A percentile compares a stretch with the other conserved stretches of the same genome.
Conservation (phyloP, 2,888 invertebrate species). For the Drosophila yooni region DNA sequence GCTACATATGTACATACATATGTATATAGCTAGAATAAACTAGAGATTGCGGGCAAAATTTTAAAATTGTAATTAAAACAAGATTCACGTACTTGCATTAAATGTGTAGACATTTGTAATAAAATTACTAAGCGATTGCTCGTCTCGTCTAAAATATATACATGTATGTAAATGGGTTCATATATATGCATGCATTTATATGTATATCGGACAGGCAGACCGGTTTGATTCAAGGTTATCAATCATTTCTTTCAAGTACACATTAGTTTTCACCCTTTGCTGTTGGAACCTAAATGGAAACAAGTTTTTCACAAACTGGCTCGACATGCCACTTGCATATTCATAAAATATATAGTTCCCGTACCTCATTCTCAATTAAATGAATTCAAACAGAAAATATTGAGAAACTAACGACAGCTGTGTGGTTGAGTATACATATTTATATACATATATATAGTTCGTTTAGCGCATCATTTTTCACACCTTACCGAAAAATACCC, state of each 20-base stretch:
- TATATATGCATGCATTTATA: neutral
- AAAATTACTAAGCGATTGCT: constrained; percentile 15
- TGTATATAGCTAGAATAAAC: neutral
- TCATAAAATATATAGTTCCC: constrained; percentile 39
- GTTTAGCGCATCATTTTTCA: constrained; percentile 48
- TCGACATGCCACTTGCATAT: constrained; percentile 61
- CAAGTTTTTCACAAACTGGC: constrained; percentile 67
- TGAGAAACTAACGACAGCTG: constrained; percentile 14
- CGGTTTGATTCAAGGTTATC: constrained; percentile 67
- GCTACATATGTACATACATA: neutral
- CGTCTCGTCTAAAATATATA: constrained; percentile 9
- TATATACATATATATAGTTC: constrained; percentile 2
- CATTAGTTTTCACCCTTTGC: constrained; percentile 66
- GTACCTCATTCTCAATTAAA: constrained; percentile 17
- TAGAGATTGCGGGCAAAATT: neutral
- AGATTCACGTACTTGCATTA: constrained; percentile 13
- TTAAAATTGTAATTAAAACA: neutral
- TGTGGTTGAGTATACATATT: neutral
- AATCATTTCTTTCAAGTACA: constrained; percentile 72
- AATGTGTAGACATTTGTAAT: constrained; percentile 11
- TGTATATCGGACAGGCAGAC: constrained; percentile 43
- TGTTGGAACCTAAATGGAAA: constrained; percentile 53
- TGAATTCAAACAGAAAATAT: constrained; percentile 2
- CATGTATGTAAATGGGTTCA: constrained; percentile 2
- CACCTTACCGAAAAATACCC: constrained; percentile 45